phyloP scores from a whole-genome alignment of 2,888 invertebrate species.

The Iphiclides podalirius region DNA sequence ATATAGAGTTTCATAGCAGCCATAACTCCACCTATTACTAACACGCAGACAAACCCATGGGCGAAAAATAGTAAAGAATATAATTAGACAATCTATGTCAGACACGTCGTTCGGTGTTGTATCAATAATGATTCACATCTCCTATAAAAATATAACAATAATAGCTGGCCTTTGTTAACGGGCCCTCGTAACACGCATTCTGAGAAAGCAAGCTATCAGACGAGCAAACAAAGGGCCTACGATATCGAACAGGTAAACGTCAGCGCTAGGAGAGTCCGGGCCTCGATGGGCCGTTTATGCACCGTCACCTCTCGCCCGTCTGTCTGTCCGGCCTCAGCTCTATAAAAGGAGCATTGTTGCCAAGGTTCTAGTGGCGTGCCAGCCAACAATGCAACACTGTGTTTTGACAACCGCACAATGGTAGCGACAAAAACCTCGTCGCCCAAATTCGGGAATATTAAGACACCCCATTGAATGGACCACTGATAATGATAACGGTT shows the following conservation, averaged over 20 bases:
- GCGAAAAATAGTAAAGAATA: too few relatives aligned
- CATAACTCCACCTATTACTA: too few relatives aligned
- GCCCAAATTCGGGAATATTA: background rate
- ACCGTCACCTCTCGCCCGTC: conserved; percentile 12
- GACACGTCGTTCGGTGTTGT: background rate
- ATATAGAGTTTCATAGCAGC: too few relatives aligned
- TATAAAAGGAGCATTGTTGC: background rate
- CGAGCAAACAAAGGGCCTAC: conserved; percentile 10
- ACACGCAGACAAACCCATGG: too few relatives aligned
- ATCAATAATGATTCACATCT: conserved; percentile 14
- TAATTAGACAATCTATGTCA: background rate
- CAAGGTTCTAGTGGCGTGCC: background rate
- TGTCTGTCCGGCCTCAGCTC: conserved; percentile 1
- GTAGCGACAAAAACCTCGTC: background rate
- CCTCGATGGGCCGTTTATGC: background rate
- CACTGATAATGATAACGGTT: background rate
- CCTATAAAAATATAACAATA: conserved; percentile 18
- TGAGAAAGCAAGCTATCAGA: conserved; percentile 12
- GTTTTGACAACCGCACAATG: conserved; percentile 19
- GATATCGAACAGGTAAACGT: conserved; percentile 18
- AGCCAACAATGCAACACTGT: conserved; percentile 11
- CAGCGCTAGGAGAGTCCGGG: background rate
- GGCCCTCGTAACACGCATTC: conserved; percentile 15
- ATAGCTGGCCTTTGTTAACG: conserved; percentile 11
- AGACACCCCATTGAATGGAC: background rate